A percentile compares a stretch with the other conserved stretches of the same genome.
Evolutionary conservation across 1,140 invertebrate genomes (phyloP).

Genomic region (Nautilus pompilius): DNA sequence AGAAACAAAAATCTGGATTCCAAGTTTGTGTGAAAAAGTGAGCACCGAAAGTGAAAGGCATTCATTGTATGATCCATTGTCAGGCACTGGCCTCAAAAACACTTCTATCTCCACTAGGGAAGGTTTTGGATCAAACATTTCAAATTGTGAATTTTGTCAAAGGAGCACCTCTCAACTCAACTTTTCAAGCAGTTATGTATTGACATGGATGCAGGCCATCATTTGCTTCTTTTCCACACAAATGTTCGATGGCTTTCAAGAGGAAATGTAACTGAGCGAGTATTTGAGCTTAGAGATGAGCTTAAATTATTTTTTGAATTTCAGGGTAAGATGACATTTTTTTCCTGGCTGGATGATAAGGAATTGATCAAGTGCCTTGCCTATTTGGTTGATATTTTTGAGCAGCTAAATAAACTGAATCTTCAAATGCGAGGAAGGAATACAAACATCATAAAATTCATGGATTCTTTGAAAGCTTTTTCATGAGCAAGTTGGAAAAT

Average conservation of each 20-base stretch:
- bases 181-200: neutral
- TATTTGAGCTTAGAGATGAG: neutral
- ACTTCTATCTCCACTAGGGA: neutral
- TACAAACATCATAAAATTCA: neutral
- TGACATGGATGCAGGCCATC: neutral
- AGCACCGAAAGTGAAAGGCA: neutral
- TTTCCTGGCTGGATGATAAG: neutral
- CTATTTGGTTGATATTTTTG: neutral
- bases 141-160: too few species aligned
- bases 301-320: neutral
- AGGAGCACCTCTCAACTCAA: neutral
- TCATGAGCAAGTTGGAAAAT: neutral
- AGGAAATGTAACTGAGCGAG: neutral
- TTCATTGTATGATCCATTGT: neutral
- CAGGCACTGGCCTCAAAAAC: neutral
- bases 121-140: neutral
- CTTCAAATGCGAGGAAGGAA: neutral
- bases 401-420: neutral
- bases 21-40: neutral
- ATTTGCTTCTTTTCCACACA: neutral
- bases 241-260: neutral
- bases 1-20: neutral
- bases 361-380: neutral
- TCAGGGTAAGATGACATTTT: neutral
- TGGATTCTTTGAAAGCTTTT: neutral